These are phyloP conservation scores for Pyrochroa serraticornis DNA, from an alignment of 2,888 invertebrate species.

Conservation along the genomic window DNA sequence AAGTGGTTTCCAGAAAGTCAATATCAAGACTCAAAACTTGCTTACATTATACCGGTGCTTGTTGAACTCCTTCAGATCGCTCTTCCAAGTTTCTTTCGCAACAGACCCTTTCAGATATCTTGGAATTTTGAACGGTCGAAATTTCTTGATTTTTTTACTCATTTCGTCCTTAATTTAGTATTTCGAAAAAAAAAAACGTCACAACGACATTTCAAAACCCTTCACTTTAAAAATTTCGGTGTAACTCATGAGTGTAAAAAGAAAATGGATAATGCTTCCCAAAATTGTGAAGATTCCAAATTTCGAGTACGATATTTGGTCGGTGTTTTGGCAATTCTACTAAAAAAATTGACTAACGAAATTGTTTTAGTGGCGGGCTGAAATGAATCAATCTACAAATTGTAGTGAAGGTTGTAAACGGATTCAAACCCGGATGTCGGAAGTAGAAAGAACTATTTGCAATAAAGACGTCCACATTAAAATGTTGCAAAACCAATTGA, in stretches of 20 bases:
- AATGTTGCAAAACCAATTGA: conserved; percentile 41
- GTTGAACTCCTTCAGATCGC: conserved; percentile 45
- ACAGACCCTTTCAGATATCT: conserved; percentile 49
- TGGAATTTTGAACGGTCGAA: conserved; percentile 38
- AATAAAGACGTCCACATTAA: conserved; percentile 42
- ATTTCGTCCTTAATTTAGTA: conserved; percentile 16
- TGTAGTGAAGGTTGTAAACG: conserved; percentile 12
- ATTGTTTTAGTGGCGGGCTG: background rate
- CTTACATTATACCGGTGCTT: conserved; percentile 43
- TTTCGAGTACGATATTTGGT: no score
- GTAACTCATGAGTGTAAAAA: background rate
- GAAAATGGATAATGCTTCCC: background rate
- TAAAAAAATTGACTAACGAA: no score
- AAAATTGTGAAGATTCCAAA: no score
- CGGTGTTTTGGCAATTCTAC: no score
- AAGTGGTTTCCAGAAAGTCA: no score
- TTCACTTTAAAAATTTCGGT: background rate
- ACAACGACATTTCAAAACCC: background rate
- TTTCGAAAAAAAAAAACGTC: conserved; percentile 3
- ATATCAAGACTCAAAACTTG: background rate
- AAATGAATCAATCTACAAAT: background rate
- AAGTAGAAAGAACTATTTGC: conserved; percentile 37
- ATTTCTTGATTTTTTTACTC: conserved; percentile 37
- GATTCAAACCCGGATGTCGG: conserved; percentile 26
- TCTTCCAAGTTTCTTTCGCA: conserved; percentile 16